phyloP scores from a whole-genome alignment of 2,888 invertebrate genomes.

The Drosophila austrosaltans region DNA sequence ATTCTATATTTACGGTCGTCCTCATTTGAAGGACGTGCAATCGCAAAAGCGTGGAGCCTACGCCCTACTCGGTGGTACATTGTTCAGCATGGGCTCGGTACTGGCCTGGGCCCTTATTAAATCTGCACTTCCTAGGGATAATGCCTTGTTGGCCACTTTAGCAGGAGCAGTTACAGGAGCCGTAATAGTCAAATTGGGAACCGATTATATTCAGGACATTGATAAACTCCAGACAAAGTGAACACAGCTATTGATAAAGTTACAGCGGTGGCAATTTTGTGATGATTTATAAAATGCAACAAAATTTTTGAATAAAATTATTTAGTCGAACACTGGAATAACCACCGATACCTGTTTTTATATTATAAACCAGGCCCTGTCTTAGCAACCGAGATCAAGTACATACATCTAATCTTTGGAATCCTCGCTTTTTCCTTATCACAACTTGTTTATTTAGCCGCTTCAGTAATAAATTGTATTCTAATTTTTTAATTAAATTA shows the following conservation, averaged over 20 bases:
- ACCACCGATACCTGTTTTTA: neutral
- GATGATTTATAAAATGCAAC: slow-evolving; percentile 7
- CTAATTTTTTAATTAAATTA: no score
- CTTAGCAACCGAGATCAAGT: neutral
- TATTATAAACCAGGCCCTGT: neutral
- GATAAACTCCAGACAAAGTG: slow-evolving; percentile 76
- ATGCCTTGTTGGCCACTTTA: slow-evolving; percentile 75
- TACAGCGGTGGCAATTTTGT: neutral
- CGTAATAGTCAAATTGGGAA: slow-evolving; percentile 80
- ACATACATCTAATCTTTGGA: neutral
- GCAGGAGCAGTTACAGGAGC: slow-evolving; percentile 81
- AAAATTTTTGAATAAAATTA: slow-evolving; percentile 35
- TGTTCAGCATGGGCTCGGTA: slow-evolving; percentile 95
- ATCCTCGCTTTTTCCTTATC: neutral
- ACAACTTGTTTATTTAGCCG: no score
- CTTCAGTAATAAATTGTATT: no score
- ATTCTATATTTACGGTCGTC: slow-evolving; percentile 91
- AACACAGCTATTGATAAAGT: slow-evolving; percentile 13
- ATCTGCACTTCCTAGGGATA: slow-evolving; percentile 86
- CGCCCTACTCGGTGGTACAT: slow-evolving; percentile 88
- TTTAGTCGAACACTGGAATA: slow-evolving; percentile 40
- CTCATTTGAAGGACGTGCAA: slow-evolving; percentile 88
- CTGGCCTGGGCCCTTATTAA: slow-evolving; percentile 94
- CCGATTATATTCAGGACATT: slow-evolving; percentile 81
- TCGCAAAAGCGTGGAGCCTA: slow-evolving; percentile 87